Evolutionary conservation across 1,140 invertebrate species (phyloP).

Genomic region (Drosophila nigromelanica): DNA sequence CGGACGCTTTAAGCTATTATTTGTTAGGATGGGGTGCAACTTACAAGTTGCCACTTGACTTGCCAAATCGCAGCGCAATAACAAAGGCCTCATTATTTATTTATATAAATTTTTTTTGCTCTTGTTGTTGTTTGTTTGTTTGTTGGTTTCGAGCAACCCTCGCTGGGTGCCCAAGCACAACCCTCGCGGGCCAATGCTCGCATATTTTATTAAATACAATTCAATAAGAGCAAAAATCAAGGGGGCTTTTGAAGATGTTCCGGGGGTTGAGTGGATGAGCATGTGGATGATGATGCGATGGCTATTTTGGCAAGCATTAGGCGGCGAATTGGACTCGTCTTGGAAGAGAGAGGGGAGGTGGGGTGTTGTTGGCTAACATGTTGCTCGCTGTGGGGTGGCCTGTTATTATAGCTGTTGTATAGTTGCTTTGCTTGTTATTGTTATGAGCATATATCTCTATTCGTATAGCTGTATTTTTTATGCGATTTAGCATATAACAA

Average conservation of each 20-base stretch:
- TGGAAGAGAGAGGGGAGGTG: not conserved
- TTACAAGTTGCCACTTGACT: conserved; percentile 63
- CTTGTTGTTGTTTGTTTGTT: conserved; percentile 8
- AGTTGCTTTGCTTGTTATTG: conserved; percentile 60
- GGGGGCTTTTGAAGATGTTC: conserved; percentile 19
- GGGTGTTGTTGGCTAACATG: conserved; percentile 47
- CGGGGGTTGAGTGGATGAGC: not conserved
- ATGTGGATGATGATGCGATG: conserved; percentile 43
- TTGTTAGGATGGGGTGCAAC: not conserved
- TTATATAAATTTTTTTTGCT: conserved; percentile 51
- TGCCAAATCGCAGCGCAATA: conserved; percentile 72
- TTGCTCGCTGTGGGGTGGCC: conserved; percentile 32
- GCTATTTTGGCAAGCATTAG: conserved; percentile 69
- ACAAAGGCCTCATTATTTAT: conserved; percentile 77
- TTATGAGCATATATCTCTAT: conserved; percentile 59
- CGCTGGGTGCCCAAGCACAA: conserved; percentile 19
- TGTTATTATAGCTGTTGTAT: conserved; percentile 43
- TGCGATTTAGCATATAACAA: conserved; percentile 81
- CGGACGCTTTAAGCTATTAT: not conserved
- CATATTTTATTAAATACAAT: conserved; percentile 81
- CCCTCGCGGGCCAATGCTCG: conserved; percentile 46
- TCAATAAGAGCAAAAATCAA: conserved; percentile 57
- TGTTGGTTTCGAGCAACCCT: conserved; percentile 14
- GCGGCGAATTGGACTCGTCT: conserved; percentile 35
- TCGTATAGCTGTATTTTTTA: conserved; percentile 66